Conservation (phyloP, 2,888 invertebrate genomes). For the Caenorhabditis sp. region DNA sequence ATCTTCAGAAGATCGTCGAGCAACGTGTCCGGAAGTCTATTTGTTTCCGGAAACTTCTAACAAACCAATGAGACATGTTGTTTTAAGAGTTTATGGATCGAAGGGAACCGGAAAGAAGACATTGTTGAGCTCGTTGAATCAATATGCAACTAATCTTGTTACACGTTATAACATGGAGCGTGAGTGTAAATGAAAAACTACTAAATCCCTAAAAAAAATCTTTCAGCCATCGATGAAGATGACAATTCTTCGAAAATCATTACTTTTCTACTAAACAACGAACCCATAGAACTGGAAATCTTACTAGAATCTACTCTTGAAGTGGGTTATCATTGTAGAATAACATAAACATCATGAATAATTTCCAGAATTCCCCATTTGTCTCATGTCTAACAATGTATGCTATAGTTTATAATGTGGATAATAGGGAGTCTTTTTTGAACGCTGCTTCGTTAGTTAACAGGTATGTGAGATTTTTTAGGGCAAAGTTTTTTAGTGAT, state of each 20-base stretch:
- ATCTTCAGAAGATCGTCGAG: slow-evolving; percentile 52
- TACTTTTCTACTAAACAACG: slow-evolving; percentile 63
- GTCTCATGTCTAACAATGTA: slow-evolving; percentile 50
- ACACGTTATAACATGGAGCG: slow-evolving; percentile 20
- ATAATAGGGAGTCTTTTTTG: slow-evolving; percentile 62
- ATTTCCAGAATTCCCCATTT: slow-evolving; percentile 43
- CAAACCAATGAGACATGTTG: slow-evolving; percentile 30
- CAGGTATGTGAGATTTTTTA: slow-evolving; percentile 16
- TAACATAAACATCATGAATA: neutral
- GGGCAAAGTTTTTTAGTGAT: no score
- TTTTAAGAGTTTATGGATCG: slow-evolving; percentile 59
- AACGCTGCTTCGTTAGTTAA: slow-evolving; percentile 56
- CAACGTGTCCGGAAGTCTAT: slow-evolving; percentile 70
- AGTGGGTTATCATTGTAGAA: slow-evolving; percentile 22
- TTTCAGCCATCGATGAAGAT: slow-evolving; percentile 24
- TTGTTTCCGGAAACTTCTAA: slow-evolving; percentile 49
- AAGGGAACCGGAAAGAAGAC: slow-evolving; percentile 62
- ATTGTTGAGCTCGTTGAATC: slow-evolving; percentile 52
- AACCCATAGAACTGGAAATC: slow-evolving; percentile 64
- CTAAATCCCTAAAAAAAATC: neutral
- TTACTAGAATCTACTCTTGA: slow-evolving; percentile 60
- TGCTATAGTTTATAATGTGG: slow-evolving; percentile 62
- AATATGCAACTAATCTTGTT: slow-evolving; percentile 49
- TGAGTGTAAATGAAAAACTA: neutral
- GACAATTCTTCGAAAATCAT: slow-evolving; percentile 26